phyloP scores from a whole-genome alignment of 2,113 vertebrate species.

The Ageneiosus marmoratus region DNA sequence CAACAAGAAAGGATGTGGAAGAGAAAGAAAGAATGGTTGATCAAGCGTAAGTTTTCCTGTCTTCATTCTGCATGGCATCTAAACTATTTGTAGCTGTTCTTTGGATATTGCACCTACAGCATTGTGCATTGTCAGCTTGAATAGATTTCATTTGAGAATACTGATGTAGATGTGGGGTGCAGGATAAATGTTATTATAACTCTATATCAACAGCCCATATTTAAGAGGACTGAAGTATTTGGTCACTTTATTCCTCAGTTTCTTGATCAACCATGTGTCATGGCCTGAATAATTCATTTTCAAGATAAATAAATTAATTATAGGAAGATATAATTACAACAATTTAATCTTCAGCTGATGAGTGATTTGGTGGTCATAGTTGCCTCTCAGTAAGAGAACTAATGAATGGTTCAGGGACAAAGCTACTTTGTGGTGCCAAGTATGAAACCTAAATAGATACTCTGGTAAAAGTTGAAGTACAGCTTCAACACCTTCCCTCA shows the following conservation, averaged over 20 bases:
- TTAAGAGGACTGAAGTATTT: background rate
- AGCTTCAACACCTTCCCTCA: background rate
- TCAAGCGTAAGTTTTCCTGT: constrained; percentile 66
- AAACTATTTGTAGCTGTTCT: background rate
- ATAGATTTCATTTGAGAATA: background rate
- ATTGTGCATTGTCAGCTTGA: background rate
- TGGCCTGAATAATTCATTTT: background rate
- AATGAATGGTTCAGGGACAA: background rate
- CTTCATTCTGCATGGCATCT: background rate
- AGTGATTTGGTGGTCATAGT: background rate
- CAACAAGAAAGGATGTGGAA: constrained; percentile 50
- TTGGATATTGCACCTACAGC: background rate
- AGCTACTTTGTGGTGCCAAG: background rate
- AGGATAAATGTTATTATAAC: background rate
- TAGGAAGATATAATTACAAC: too few relatives aligned
- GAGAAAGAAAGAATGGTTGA: constrained; percentile 64
- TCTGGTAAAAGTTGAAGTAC: background rate
- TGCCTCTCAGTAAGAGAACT: background rate
- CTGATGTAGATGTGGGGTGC: background rate
- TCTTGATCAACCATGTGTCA: background rate
- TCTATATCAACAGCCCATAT: background rate
- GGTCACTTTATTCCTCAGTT: background rate
- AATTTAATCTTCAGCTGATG: background rate
- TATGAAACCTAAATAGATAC: background rate
- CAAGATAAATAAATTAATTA: too few relatives aligned